Conservation (phyloP, 2,888 invertebrate species). For the Acronicta leporina region DNA sequence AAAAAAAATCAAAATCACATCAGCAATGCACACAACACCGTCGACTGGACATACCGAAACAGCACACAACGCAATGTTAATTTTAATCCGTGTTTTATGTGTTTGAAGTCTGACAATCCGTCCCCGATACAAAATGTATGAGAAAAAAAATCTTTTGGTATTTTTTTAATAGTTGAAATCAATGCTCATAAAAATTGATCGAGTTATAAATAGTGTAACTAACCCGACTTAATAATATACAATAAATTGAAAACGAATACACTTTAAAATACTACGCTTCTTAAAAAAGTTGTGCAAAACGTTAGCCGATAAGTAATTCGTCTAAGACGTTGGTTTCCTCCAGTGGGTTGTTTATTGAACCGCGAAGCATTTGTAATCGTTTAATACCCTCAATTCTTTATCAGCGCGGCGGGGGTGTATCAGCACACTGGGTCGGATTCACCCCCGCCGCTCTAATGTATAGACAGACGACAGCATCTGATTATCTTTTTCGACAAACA, state of each 20-base stretch:
- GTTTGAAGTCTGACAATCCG: no score
- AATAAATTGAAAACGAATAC: conserved; percentile 7
- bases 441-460: conserved; percentile 77
- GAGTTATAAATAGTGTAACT: no score
- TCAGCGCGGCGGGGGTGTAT: conserved; percentile 77
- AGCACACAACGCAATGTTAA: no score
- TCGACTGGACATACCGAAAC: no score
- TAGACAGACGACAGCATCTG: conserved; percentile 82
- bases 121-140: no score
- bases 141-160: no score
- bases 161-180: no score
- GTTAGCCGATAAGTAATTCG: conserved; percentile 76
- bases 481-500: conserved; percentile 72
- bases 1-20: no score
- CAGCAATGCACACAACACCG: no score
- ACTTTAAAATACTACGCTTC: conserved; percentile 3
- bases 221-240: no score
- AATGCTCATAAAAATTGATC: no score
- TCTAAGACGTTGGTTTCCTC: conserved; percentile 77
- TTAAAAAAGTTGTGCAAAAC: conserved; percentile 35
- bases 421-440: conserved; percentile 69
- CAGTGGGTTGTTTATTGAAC: conserved; percentile 86
- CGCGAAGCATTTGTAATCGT: conserved; percentile 89
- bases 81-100: no score
- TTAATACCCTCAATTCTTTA: conserved; percentile 90